A percentile compares a stretch with the other conserved stretches of the same genome.
phyloP scores from a whole-genome alignment of 2,888 invertebrate genomes.

The Megaustenia siamemsis region DNA sequence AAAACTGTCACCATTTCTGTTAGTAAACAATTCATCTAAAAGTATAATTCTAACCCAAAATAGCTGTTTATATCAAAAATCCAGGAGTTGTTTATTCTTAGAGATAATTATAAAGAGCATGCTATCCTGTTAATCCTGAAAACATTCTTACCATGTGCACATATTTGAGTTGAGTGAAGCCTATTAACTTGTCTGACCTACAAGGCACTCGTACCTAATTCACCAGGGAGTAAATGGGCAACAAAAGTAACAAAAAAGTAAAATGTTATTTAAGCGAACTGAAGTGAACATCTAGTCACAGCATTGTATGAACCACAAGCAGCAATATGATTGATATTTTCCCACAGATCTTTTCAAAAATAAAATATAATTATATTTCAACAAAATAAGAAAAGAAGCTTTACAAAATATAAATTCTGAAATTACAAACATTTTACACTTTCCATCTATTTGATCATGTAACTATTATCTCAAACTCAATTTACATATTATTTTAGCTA shows the following conservation, averaged over 20 bases:
- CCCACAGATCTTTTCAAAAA: not conserved
- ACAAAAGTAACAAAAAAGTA: conserved; percentile 47
- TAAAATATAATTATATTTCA: not conserved
- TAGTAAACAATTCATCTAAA: too few relatives aligned
- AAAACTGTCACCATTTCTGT: not conserved
- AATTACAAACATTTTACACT: too few relatives aligned
- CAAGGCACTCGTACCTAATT: conserved; percentile 84
- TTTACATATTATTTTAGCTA: too few relatives aligned
- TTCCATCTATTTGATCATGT: too few relatives aligned
- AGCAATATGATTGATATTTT: not conserved
- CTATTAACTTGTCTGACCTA: conserved; percentile 80
- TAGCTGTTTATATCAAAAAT: too few relatives aligned
- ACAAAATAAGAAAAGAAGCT: too few relatives aligned
- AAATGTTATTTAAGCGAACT: conserved; percentile 26
- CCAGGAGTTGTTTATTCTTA: too few relatives aligned
- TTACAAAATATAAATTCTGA: too few relatives aligned
- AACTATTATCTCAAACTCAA: too few relatives aligned
- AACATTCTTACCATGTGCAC: conserved; percentile 53
- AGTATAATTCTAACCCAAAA: too few relatives aligned
- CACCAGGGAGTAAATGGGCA: conserved; percentile 37
- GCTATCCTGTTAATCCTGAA: conserved; percentile 10
- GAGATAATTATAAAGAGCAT: too few relatives aligned
- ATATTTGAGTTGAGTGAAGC: conserved; percentile 58
- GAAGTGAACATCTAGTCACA: not conserved
- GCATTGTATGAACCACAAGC: conserved; percentile 9